Evolutionary conservation across 2,797 vertebrate genomes (phyloP).

Genomic region (Petrocephalus sullivani): DNA sequence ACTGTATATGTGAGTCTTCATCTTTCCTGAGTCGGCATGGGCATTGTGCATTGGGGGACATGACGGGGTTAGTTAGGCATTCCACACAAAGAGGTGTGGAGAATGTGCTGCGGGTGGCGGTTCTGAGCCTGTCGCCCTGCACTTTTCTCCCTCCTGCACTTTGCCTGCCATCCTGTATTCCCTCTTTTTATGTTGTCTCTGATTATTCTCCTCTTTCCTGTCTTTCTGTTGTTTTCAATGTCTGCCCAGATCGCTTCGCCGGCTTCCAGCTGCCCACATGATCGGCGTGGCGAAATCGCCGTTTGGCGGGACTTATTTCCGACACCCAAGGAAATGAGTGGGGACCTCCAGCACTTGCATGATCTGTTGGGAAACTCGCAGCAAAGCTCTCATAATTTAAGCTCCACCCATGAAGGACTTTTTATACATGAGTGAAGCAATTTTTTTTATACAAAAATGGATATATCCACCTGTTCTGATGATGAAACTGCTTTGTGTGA

Average conservation of each 20-base stretch:
- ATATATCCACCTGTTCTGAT: background rate
- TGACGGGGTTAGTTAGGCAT: background rate
- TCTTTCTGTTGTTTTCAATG: slow-evolving; percentile 4
- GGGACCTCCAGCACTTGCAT: background rate
- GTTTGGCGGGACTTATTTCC: slow-evolving; percentile 24
- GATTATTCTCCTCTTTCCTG: slow-evolving; percentile 46
- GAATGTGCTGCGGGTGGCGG: background rate
- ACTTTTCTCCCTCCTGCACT: slow-evolving; percentile 30
- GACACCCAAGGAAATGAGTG: slow-evolving; percentile 22
- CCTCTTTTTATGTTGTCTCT: background rate
- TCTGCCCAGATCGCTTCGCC: slow-evolving; percentile 29
- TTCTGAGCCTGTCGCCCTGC: background rate
- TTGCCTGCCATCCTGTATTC: slow-evolving; percentile 38
- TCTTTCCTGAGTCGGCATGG: background rate
- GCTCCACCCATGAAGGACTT: background rate
- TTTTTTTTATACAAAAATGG: background rate
- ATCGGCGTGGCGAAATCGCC: slow-evolving; percentile 19
- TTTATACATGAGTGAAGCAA: slow-evolving; percentile 5
- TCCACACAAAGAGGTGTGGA: background rate
- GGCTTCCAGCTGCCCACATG: slow-evolving; percentile 23
- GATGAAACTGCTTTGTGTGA: background rate
- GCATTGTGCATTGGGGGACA: background rate
- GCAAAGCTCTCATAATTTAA: background rate
- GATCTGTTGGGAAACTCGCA: background rate
- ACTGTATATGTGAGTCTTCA: background rate